Evolutionary conservation across 2,888 invertebrate species (phyloP), one percentile per base, ranked within the genome.

Genomic region (Pollenia labialis): DNA sequence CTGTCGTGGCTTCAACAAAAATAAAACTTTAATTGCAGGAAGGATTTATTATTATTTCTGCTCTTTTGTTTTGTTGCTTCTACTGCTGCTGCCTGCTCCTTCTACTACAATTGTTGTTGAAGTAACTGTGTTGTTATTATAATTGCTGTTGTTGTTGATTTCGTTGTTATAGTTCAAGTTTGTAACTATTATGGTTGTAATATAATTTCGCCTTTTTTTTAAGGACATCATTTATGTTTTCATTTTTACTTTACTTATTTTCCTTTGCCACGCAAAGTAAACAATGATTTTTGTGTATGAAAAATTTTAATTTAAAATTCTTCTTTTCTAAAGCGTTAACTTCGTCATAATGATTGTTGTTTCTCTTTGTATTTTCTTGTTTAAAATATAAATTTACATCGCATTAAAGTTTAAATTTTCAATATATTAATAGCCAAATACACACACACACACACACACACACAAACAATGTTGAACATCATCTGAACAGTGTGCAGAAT

Each of bases 11-110:
- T 9, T 50, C 58, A 48, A 77, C 9, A 16, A 58, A 62, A 54
- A 69, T 72, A 56, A 46, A 12, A 72, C 74, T 84, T 69, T 84
- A 80, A 84, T 80, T 84, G 79, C 79, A 72, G 77, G 58, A 84
- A 84, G 72, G 77, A 72, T 77, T 32, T 32, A 32, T 32, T 85
- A 79, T 79, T 66, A 84, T 74, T 69, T 66, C 66, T 48, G 12
- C 18, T 60, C 12, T 69, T 69, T 64, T 54, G 44, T 52, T 62
- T 72, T 79, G 42, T 50, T 79, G 18, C 7, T 9, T 12, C 16
- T 10, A 18, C 11, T 40, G 4, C 14, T 56, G 4, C 16, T 72
- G 9, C 40, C 40, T 46, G 12, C 18, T 79, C 52, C 42, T 52
- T 2, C 52, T 46, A 42, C 46, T 54, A 50, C 12, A 62, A 32